These are phyloP conservation scores for Eptesicus fuscus DNA, from an alignment of 2,113 vertebrate species.

Conservation along the genomic window DNA sequence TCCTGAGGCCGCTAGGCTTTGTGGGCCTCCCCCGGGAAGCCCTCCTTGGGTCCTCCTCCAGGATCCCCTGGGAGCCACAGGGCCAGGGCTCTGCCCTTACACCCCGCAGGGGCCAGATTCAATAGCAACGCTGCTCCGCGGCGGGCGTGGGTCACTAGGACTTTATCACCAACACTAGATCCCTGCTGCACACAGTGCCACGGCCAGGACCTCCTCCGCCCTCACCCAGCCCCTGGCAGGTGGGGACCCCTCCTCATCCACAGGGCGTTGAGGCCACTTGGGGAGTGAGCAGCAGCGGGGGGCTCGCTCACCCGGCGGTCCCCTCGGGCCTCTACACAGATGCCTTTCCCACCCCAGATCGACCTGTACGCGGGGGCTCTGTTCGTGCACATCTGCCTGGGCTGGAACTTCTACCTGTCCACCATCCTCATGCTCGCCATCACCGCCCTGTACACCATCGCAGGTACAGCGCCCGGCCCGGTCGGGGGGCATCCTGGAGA, in stretches of 20 bases:
- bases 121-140: not conserved
- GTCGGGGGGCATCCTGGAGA: accelerated
- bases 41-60: not conserved
- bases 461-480: conserved; percentile 78
- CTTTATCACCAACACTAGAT: not conserved
- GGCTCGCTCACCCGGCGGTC: not conserved
- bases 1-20: not conserved
- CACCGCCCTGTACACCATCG: conserved; percentile 91
- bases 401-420: conserved; percentile 94
- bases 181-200: not conserved
- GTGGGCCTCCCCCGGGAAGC: not conserved
- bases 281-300: accelerated
- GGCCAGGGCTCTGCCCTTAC: not conserved
- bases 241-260: no score
- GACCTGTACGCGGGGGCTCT: conserved; percentile 92
- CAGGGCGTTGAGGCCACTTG: accelerated
- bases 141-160: not conserved
- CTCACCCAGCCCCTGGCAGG: not conserved
- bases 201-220: not conserved
- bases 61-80: not conserved
- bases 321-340: not conserved
- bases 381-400: conserved; percentile 93
- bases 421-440: conserved; percentile 88
- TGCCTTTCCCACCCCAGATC: conserved; percentile 77
- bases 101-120: not conserved